Conservation (phyloP, 2,888 invertebrate genomes). For the Abrostola triplasia region DNA sequence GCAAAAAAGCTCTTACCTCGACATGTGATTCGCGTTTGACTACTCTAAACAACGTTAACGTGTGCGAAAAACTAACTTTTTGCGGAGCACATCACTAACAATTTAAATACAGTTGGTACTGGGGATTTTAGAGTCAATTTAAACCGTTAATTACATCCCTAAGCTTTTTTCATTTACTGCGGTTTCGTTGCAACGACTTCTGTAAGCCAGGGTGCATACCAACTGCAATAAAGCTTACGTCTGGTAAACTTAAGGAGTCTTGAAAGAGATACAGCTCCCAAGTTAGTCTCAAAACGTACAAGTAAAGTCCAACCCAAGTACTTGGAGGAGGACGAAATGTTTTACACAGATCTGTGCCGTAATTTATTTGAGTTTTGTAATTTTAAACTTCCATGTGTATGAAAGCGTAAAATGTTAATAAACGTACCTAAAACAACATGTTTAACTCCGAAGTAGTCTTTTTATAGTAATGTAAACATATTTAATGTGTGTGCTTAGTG, state of each 20-base stretch:
- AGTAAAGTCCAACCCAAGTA: slow-evolving; percentile 45
- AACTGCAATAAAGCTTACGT: slow-evolving; percentile 53
- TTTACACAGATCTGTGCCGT: slow-evolving; percentile 33
- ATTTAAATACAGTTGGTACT: slow-evolving; percentile 19
- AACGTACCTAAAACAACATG: slow-evolving; percentile 15
- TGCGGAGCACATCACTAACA: slow-evolving; percentile 6
- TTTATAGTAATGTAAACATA: slow-evolving; percentile 1
- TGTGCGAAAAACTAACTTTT: slow-evolving; percentile 13
- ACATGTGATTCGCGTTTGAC: slow-evolving; percentile 13
- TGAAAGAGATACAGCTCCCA: slow-evolving; percentile 46
- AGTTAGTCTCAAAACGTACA: slow-evolving; percentile 46
- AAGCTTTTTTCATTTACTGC: slow-evolving; percentile 27
- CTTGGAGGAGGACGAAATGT: slow-evolving; percentile 37
- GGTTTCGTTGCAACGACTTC: slow-evolving; percentile 31
- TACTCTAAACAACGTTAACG: not conserved
- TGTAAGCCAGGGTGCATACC: slow-evolving; percentile 37
- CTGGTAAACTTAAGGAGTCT: slow-evolving; percentile 48
- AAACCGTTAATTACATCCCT: slow-evolving; percentile 30
- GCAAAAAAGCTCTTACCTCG: not conserved
- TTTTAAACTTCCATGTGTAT: slow-evolving; percentile 22
- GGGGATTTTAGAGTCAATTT: slow-evolving; percentile 22
- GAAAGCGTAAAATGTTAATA: slow-evolving; percentile 26
- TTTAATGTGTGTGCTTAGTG: not conserved
- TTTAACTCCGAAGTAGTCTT: slow-evolving; percentile 8
- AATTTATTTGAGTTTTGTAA: slow-evolving; percentile 48